Conservation (phyloP, 2,113 vertebrate genomes). For the Camelus bactrianus region DNA sequence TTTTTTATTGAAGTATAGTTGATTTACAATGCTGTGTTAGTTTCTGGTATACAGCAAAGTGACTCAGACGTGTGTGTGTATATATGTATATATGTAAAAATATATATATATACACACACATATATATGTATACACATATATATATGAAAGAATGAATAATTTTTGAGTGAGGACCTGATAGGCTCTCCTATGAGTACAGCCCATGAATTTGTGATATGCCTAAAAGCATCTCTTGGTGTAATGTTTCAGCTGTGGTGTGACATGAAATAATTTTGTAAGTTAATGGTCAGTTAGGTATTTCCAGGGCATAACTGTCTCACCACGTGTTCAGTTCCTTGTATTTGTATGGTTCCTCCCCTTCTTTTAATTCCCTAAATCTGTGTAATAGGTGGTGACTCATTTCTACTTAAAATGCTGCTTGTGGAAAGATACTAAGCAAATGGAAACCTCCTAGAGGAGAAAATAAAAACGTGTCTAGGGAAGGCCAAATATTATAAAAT, state of each 20-base stretch:
- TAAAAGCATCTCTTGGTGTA: neutral
- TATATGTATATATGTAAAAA: no score
- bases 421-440: slow-evolving; percentile 23
- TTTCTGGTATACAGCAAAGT: no score
- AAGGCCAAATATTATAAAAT: slow-evolving; percentile 25
- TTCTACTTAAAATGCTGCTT: neutral
- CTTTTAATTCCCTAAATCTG: slow-evolving; percentile 40
- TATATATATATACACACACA: no score
- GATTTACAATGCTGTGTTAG: no score
- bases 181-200: neutral
- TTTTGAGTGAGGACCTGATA: neutral
- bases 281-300: neutral
- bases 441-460: slow-evolving; percentile 5
- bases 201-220: neutral
- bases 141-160: slow-evolving; percentile 15
- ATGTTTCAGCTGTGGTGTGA: slow-evolving; percentile 30
- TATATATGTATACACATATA: no score
- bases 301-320: neutral
- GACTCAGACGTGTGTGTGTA: no score
- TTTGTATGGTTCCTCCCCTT: neutral
- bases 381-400: slow-evolving; percentile 17
- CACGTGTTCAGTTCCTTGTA: neutral
- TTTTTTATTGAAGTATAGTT: no score
- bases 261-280: neutral
- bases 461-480: slow-evolving; percentile 41